Conservation (phyloP, 2,113 vertebrate genomes). For the Ophthalmolycus amberensis region DNA sequence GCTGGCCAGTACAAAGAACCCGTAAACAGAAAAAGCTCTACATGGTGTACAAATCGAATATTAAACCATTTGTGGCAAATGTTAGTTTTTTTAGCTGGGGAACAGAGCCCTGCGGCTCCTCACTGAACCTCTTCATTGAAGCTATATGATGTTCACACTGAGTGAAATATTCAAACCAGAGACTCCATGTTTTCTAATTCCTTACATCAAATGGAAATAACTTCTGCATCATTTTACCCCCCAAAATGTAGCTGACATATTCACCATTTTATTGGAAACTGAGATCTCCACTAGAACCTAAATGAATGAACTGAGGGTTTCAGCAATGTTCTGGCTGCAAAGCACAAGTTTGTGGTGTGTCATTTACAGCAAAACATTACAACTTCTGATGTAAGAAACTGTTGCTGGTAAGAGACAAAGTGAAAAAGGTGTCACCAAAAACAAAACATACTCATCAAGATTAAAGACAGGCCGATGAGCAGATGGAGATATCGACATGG, state of each 20-base stretch:
- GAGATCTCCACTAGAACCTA: not conserved
- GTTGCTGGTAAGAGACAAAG: not conserved
- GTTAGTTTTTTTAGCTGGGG: too few species aligned
- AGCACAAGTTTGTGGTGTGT: not conserved
- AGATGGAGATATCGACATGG: constrained; percentile 30
- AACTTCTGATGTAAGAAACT: not conserved
- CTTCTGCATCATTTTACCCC: not conserved
- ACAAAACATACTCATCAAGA: not conserved
- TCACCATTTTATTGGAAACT: not conserved
- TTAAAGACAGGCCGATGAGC: constrained; percentile 5
- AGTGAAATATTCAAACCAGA: too few species aligned
- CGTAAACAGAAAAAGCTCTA: too few species aligned
- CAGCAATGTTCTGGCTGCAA: not conserved
- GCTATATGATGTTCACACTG: not conserved
- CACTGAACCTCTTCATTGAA: not conserved
- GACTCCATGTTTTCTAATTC: too few species aligned
- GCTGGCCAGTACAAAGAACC: too few species aligned
- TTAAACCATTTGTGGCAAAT: too few species aligned
- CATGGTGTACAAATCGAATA: too few species aligned
- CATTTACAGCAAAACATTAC: not conserved
- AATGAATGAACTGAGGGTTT: not conserved
- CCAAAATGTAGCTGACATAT: not conserved
- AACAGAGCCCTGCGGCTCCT: too few species aligned
- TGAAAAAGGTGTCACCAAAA: not conserved
- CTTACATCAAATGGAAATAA: too few species aligned